Base-by-base conservation (phyloP, 2,888 invertebrate genomes). In the Sipha maydis region DNA sequence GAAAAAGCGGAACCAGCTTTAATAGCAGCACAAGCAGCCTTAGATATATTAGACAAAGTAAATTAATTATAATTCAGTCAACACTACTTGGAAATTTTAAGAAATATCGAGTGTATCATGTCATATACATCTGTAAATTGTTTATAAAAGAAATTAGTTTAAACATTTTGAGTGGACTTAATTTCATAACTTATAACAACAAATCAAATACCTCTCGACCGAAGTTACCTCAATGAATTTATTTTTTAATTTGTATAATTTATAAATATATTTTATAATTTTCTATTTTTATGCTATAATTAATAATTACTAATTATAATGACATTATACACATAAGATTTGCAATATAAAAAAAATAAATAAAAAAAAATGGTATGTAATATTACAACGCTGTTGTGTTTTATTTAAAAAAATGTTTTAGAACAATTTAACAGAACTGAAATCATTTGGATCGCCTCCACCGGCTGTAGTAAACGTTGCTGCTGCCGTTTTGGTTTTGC, bases 371-470 rank as follows among this genome's bases (percentile, higher is more conserved):
- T 56, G 17, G 56, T 25, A 2, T 25, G 21, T 25, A 61, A 25
- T 25, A 25, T 25, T 21, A 25, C 61, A 61, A n/a, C n/a, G 8
- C 28, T 69, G 9, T 1, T 69, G 11, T 28, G 11, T 69, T 48
- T 48, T 48, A 28, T 28, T 69, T 61, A 19, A 61, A 5, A 61
- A 61, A 21, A 25, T 61, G 61, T 90, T 90, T 67, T 90, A 93
- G 93, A 96, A 95, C 91, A 98, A 98, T 92, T 92, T 98, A 90
- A 98, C 98, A 0, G 98, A 99, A 92, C 92, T 98, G 91, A 98
- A 98, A 92, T 97, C 98, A 0, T 98, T 98, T 92, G 97, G 97
- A 0, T 95, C 97, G 8, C 98, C 98, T 8, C 97, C 97, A 0
- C 95, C 95, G 75, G 97, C 97, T 85, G 98, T 98, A 0, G 95